These are phyloP conservation scores for Idaea dimidiata DNA, from an alignment of 2,888 invertebrate species.

Conservation along the genomic window DNA sequence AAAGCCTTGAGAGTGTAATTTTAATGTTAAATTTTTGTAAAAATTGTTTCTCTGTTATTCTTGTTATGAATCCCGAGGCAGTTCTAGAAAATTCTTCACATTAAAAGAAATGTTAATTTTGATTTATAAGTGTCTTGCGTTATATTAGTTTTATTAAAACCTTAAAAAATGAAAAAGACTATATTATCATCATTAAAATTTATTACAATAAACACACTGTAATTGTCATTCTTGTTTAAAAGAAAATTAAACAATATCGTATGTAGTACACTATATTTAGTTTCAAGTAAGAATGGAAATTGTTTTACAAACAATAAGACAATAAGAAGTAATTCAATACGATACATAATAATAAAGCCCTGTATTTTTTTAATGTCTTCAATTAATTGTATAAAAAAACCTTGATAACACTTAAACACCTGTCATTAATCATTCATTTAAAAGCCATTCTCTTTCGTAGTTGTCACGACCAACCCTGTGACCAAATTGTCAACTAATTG, in stretches of 20 bases:
- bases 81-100: too few relatives aligned
- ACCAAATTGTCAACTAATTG: conserved; percentile 18
- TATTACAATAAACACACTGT: too few relatives aligned
- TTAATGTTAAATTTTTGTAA: background rate
- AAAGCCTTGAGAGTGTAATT: background rate
- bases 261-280: conserved; percentile 2
- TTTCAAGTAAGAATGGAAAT: background rate
- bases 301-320: conserved; percentile 7
- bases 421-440: conserved; percentile 56
- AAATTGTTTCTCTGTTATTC: too few relatives aligned
- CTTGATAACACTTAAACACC: conserved; percentile 48
- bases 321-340: background rate
- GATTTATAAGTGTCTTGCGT: too few relatives aligned
- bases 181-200: too few relatives aligned
- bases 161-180: too few relatives aligned
- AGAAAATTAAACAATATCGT: too few relatives aligned
- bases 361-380: background rate
- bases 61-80: too few relatives aligned
- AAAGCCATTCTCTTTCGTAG: conserved; percentile 46
- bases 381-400: conserved; percentile 40
- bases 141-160: too few relatives aligned
- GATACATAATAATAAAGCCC: background rate
- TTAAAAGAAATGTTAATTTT: too few relatives aligned
- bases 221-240: too few relatives aligned
- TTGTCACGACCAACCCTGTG: conserved; percentile 32